phyloP scores from a whole-genome alignment of 1,140 invertebrate species.

The Harpegnathos saltator region DNA sequence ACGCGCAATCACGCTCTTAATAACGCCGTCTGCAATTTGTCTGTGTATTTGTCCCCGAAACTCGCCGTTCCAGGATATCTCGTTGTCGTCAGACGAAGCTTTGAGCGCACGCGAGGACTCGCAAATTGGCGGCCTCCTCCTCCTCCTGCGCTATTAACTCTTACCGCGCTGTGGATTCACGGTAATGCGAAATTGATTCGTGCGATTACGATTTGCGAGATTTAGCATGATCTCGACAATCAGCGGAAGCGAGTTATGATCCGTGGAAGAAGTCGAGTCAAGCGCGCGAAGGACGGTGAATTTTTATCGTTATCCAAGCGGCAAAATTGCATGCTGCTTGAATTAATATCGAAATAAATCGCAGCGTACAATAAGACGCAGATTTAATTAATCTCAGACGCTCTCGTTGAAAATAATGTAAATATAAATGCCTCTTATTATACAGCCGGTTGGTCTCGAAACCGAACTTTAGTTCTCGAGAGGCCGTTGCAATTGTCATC shows the following conservation, averaged over 20 bases:
- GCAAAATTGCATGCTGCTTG: too few species aligned
- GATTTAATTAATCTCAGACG: too few species aligned
- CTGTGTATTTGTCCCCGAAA: neutral
- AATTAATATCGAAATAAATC: too few species aligned
- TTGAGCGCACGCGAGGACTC: neutral
- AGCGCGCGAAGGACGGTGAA: too few species aligned
- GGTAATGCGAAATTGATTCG: too few species aligned
- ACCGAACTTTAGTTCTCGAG: slow-evolving; percentile 24
- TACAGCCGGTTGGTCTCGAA: neutral
- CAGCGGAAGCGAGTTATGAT: too few species aligned
- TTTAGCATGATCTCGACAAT: too few species aligned
- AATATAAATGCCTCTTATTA: slow-evolving; percentile 22
- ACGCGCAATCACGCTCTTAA: neutral
- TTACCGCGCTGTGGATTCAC: too few species aligned
- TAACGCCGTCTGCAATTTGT: slow-evolving; percentile 28
- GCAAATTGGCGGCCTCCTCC: neutral
- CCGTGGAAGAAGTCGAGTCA: too few species aligned
- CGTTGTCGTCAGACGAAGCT: neutral
- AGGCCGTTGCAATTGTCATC: slow-evolving; percentile 30
- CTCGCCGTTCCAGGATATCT: neutral
- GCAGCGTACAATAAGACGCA: too few species aligned
- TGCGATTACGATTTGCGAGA: too few species aligned
- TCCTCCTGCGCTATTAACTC: neutral
- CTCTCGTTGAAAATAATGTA: neutral
- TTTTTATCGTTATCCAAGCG: too few species aligned